phyloP scores from a whole-genome alignment of 2,797 vertebrate species.

The Perdix hodgsoniae region DNA sequence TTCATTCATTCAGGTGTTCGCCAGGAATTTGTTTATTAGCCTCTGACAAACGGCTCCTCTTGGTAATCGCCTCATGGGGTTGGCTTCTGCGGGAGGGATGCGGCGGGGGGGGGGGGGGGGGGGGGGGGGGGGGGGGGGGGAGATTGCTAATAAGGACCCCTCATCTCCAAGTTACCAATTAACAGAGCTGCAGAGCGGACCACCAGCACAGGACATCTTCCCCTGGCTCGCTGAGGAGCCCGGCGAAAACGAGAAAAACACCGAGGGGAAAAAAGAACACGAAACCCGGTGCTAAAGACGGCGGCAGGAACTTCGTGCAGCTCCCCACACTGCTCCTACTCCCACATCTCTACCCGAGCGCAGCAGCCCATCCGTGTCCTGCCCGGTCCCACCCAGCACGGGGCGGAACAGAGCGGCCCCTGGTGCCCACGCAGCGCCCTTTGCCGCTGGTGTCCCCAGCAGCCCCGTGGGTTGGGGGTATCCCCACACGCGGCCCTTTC shows the following conservation, averaged over 20 bases:
- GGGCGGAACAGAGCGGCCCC: too few species aligned
- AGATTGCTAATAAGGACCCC: conserved; percentile 83
- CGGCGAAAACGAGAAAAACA: background rate
- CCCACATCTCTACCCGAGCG: too few species aligned
- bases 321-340: background rate
- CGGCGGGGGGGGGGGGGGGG: background rate
- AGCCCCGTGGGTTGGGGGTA: too few species aligned
- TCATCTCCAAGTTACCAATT: conserved; percentile 88
- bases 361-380: too few species aligned
- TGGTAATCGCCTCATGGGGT: conserved; percentile 89
- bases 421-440: too few species aligned
- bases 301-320: background rate
- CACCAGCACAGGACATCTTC: conserved; percentile 81
- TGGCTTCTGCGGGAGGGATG: conserved; percentile 75
- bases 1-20: conserved; percentile 80
- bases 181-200: conserved; percentile 81
- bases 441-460: background rate
- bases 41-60: conserved; percentile 86
- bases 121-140: background rate
- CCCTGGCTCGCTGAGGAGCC: background rate
- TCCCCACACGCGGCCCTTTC: background rate
- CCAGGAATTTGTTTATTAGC: conserved; percentile 87
- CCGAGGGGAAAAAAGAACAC: background rate
- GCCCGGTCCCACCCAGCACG: too few species aligned
- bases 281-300: background rate